These are phyloP conservation scores for Agrotis clavis DNA, from an alignment of 2,888 invertebrate genomes.

Conservation along the genomic window DNA sequence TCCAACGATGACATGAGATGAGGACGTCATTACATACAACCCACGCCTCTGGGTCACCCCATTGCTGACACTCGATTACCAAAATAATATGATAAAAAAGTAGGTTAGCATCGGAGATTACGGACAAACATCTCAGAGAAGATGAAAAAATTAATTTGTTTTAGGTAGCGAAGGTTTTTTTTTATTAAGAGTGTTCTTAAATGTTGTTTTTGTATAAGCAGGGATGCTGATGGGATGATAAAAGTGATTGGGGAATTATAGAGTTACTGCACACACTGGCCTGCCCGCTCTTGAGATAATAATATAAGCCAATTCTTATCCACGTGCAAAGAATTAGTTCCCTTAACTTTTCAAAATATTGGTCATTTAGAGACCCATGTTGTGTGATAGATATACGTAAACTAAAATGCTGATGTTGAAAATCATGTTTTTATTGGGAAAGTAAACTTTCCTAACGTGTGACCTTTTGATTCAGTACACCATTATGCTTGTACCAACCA, in stretches of 20 bases:
- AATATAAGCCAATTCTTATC: background rate
- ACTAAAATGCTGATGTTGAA: background rate
- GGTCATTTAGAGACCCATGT: background rate
- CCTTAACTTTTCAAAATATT: background rate
- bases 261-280: background rate
- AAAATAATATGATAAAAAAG: slow-evolving; percentile 59
- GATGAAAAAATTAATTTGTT: slow-evolving; percentile 52
- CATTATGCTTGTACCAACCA: too few species aligned
- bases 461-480: too few species aligned
- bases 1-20: slow-evolving; percentile 49
- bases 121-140: slow-evolving; percentile 45
- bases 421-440: too few species aligned
- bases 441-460: too few species aligned
- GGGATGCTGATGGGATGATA: slow-evolving; percentile 3
- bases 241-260: background rate
- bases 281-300: too few species aligned
- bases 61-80: slow-evolving; percentile 60
- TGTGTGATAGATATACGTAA: background rate
- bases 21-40: slow-evolving; percentile 55
- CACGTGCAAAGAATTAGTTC: background rate
- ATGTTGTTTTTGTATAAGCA: slow-evolving; percentile 18
- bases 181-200: slow-evolving; percentile 21
- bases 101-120: slow-evolving; percentile 49
- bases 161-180: slow-evolving; percentile 35
- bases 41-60: slow-evolving; percentile 53